A percentile compares a stretch with the other conserved stretches of the same genome.
Conservation (phyloP, 2,888 invertebrate genomes). For the Orchestes rusci region DNA sequence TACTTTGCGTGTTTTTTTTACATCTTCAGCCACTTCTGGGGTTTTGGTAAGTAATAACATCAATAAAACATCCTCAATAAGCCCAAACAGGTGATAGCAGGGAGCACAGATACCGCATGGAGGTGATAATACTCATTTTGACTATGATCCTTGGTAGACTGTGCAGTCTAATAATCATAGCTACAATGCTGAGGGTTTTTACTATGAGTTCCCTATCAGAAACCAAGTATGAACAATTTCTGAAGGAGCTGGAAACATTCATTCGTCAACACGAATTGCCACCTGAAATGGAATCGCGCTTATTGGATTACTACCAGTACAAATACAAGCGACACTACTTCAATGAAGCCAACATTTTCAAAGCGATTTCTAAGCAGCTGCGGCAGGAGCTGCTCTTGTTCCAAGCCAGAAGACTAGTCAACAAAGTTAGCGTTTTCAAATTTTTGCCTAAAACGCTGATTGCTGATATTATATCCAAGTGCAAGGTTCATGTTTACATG, state of each 20-base stretch:
- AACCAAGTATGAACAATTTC: conserved; percentile 44
- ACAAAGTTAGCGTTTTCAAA: conserved; percentile 16
- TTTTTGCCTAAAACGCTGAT: conserved; percentile 13
- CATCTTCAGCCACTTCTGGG: too few species aligned
- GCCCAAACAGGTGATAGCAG: too few species aligned
- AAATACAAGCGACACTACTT: conserved; percentile 21
- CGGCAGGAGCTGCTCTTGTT: conserved; percentile 15
- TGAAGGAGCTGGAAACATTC: conserved; percentile 48
- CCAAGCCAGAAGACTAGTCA: conserved; percentile 16
- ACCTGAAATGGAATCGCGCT: conserved; percentile 8
- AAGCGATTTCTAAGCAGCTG: conserved; percentile 13
- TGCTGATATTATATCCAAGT: conserved; percentile 13
- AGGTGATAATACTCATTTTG: conserved; percentile 6
- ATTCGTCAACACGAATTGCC: conserved; percentile 49
- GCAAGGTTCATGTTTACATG: conserved; percentile 11
- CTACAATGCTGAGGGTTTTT: conserved; percentile 31
- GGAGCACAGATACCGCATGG: too few species aligned
- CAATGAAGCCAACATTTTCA: conserved; percentile 19
- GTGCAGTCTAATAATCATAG: conserved; percentile 30
- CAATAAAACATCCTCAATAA: too few species aligned
- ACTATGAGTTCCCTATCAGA: conserved; percentile 36
- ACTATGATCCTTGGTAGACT: conserved; percentile 29
- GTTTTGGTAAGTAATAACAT: too few species aligned
- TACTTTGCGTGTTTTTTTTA: too few species aligned
- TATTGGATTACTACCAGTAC: conserved; percentile 19